Percentiles rank a stretch among this genome's conserved stretches.
Evolutionary conservation across 2,113 vertebrate species (phyloP).

Genomic region (Eurystomus gularis): DNA sequence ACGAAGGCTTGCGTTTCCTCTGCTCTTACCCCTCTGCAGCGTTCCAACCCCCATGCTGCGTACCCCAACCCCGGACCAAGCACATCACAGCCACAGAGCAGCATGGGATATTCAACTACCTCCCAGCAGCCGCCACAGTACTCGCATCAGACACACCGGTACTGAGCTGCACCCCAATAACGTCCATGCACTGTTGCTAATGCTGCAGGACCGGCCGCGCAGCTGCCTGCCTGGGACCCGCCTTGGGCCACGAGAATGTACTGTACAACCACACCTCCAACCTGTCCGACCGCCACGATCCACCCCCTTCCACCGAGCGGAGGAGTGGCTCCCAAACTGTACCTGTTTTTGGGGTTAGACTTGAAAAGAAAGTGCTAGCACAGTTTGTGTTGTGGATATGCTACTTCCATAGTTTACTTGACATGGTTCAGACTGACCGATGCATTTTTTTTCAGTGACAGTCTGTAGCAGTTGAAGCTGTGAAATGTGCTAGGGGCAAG

Average conservation of each 20-base stretch:
- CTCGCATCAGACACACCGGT: conserved; percentile 97
- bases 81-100: conserved; percentile 99
- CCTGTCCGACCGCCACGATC: conserved; percentile 71
- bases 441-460: conserved; percentile 76
- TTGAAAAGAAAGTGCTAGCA: conserved; percentile 83
- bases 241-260: conserved; percentile 76
- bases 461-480: conserved; percentile 84
- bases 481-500: conserved; percentile 85
- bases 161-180: conserved; percentile 82
- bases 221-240: conserved; percentile 71
- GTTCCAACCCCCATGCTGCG: conserved; percentile 99
- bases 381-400: conserved; percentile 84
- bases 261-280: conserved; percentile 76
- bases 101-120: conserved; percentile 99
- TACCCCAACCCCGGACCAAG: conserved; percentile 99
- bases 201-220: conserved; percentile 69
- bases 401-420: conserved; percentile 87
- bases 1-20: background rate
- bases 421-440: conserved; percentile 84
- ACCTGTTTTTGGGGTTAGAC: conserved; percentile 75
- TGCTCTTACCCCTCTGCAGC: conserved; percentile 73
- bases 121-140: conserved; percentile 99
- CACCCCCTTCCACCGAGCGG: conserved; percentile 72
- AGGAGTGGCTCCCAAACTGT: conserved; percentile 68
- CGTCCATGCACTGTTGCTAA: conserved; percentile 71